These are phyloP conservation scores for Drosophila picticornis DNA, from an alignment of 2,888 invertebrate species.

Conservation along the genomic window DNA sequence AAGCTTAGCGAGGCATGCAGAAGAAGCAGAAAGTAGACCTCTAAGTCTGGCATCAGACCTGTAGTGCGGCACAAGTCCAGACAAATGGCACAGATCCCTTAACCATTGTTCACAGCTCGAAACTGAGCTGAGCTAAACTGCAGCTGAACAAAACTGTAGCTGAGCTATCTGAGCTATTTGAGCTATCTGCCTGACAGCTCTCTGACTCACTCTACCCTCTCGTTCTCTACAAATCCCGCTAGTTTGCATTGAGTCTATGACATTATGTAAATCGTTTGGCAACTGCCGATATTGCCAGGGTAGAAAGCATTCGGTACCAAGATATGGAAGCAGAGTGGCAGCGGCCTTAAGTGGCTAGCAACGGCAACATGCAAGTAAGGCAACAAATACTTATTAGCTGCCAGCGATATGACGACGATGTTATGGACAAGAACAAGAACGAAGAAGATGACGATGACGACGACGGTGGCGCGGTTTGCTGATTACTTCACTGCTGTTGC, in stretches of 20 bases:
- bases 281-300: constrained; percentile 5
- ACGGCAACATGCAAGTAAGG: constrained; percentile 35
- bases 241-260: constrained; percentile 32
- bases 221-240: not conserved
- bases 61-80: not conserved
- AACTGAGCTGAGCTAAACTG: constrained; percentile 32
- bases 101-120: constrained; percentile 29
- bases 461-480: constrained; percentile 25
- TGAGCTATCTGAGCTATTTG: constrained; percentile 13
- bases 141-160: constrained; percentile 28
- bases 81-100: constrained; percentile 3
- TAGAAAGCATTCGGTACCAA: not conserved
- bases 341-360: constrained; percentile 71
- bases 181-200: constrained; percentile 1
- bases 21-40: not conserved
- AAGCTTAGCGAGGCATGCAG: not conserved
- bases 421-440: not conserved
- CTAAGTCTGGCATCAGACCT: not conserved
- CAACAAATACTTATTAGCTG: constrained; percentile 63
- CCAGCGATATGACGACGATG: constrained; percentile 32
- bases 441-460: not conserved
- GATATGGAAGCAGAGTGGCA: constrained; percentile 48
- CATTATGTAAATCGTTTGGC: constrained; percentile 63
- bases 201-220: not conserved
- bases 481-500: constrained; percentile 43